phyloP scores from a whole-genome alignment of 1,140 invertebrate genomes.

The Rhynchophorus ferrugineus region DNA sequence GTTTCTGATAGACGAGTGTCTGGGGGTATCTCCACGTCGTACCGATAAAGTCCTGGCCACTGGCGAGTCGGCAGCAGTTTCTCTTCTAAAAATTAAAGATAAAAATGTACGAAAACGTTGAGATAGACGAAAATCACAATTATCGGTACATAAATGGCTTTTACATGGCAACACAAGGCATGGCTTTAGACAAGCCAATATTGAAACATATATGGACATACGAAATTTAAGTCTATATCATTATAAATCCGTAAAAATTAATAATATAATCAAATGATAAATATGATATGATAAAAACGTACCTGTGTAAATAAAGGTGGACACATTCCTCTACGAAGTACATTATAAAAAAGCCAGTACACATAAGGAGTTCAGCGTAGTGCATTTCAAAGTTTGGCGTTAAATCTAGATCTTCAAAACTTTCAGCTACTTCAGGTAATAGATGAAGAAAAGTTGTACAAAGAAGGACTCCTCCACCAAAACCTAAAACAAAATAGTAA shows the following conservation, averaged over 20 bases:
- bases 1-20: neutral
- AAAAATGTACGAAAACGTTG: too few relatives aligned
- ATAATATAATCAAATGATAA: too few relatives aligned
- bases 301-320: slow-evolving; percentile 55
- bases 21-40: slow-evolving; percentile 27
- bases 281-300: too few relatives aligned
- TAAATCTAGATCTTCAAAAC: slow-evolving; percentile 49
- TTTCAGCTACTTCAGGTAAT: slow-evolving; percentile 77
- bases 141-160: too few relatives aligned
- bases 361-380: slow-evolving; percentile 63
- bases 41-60: slow-evolving; percentile 32
- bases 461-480: slow-evolving; percentile 86
- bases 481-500: slow-evolving; percentile 48
- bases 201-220: too few relatives aligned
- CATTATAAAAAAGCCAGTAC: slow-evolving; percentile 75
- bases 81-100: slow-evolving; percentile 5
- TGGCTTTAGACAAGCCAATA: too few relatives aligned
- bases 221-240: too few relatives aligned
- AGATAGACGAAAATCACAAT: too few relatives aligned
- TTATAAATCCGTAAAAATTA: too few relatives aligned
- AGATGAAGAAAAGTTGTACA: slow-evolving; percentile 86
- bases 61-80: slow-evolving; percentile 7
- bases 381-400: slow-evolving; percentile 53
- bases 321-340: slow-evolving; percentile 78
- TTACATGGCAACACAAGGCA: too few relatives aligned